Evolutionary conservation across 2,888 invertebrate genomes (phyloP), one percentile per base, ranked within the genome.

Genomic region (Oligia fasciuncula): DNA sequence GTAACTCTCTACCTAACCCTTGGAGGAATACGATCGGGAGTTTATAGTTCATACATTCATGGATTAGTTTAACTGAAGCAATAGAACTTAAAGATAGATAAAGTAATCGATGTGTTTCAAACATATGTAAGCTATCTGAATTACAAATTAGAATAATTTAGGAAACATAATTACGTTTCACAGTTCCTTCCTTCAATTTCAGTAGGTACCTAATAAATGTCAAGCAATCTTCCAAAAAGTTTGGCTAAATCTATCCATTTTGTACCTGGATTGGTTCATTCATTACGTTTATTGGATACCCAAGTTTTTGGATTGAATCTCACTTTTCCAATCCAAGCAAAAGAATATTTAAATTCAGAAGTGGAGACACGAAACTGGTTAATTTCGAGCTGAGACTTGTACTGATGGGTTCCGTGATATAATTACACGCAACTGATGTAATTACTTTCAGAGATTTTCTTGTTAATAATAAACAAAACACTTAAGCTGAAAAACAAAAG

Each of bases 241-340:
- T 83, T 14, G 0, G 70, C 49, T 57, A 63, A 83, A 74, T 83
- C 73, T 83, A 17, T 79, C 67, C 71, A 83, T 74, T 79, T 79
- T 60, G 73, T 74, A 74, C 79, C 74, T 83, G 67, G 40, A 73
- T 29, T 66, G 79, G 71, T 43, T 49, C 83, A 79, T 83, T 83
- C 60, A 83, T 83, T 76, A 73, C 43, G 54, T 84, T 84, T 83
- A 83, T 83, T 83, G 83, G 80, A 73, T 73, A 70, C 19, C 69
- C 60, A 84, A 84, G 75, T 73, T 84, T 77, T 80, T 54, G 71
- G 68, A 79, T 66, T 68, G 68, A 80, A 80, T 72, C 60, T 72
- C 74, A 65, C 29, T 83, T 75, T 83, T 80, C 51, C 63, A 83
- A 72, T 84, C 75, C 65, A 74, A 79, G 72, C 40, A 29, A 72